Percentiles rank a stretch among this genome's conserved stretches.
Conservation (phyloP, 2,888 invertebrate genomes). For the Acleris sparsana region DNA sequence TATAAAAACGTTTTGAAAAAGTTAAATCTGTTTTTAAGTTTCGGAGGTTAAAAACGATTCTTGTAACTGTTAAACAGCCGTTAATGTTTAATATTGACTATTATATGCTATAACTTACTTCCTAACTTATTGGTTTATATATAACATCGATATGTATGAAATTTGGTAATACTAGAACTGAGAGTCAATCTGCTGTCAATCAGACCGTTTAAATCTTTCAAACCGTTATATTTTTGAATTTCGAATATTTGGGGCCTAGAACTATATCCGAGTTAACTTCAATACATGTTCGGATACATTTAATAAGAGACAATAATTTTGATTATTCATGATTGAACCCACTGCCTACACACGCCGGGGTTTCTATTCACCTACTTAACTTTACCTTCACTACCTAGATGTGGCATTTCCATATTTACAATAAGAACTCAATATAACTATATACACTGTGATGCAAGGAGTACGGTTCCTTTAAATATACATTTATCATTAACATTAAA, state of each 20-base stretch:
- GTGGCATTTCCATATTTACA: conserved; percentile 69
- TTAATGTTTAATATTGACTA: conserved; percentile 75
- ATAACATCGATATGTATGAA: conserved; percentile 83
- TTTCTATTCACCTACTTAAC: conserved; percentile 61
- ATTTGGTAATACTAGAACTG: conserved; percentile 77
- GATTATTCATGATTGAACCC: conserved; percentile 64
- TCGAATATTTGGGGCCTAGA: conserved; percentile 58
- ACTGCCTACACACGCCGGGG: conserved; percentile 46
- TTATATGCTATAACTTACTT: conserved; percentile 64
- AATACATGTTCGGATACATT: conserved; percentile 63
- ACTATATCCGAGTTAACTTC: conserved; percentile 58
- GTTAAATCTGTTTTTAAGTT: conserved; percentile 39
- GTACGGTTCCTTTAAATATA: conserved; percentile 81
- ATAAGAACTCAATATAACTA: conserved; percentile 60
- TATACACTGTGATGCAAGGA: conserved; percentile 80
- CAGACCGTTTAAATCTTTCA: conserved; percentile 52
- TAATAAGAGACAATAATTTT: conserved; percentile 65
- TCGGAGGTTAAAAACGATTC: conserved; percentile 35
- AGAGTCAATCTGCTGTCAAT: conserved; percentile 54
- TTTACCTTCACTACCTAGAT: conserved; percentile 55
- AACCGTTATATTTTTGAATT: conserved; percentile 50
- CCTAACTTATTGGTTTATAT: conserved; percentile 69
- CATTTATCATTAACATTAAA: conserved; percentile 57
- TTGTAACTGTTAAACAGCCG: conserved; percentile 77
- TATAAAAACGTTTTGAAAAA: conserved; percentile 34